These are phyloP conservation scores for Cryptocephalus moraei DNA, from an alignment of 2,888 invertebrate species.

Conservation along the genomic window DNA sequence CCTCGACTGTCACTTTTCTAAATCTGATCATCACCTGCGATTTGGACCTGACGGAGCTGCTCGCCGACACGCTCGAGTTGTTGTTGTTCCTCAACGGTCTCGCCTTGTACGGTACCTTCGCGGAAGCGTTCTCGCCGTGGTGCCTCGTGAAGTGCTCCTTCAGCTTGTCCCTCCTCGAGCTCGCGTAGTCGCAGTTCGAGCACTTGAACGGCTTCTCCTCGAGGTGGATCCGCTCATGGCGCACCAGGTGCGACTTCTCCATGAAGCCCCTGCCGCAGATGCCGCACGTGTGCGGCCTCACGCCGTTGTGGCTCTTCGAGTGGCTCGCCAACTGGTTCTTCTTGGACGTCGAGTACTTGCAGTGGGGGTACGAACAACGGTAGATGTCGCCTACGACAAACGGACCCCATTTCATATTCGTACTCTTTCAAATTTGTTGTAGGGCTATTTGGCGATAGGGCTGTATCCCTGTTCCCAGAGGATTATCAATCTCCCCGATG, in stretches of 20 bases:
- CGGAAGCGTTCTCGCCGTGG: conserved; percentile 42
- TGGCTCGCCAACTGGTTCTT: conserved; percentile 54
- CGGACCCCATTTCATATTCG: too few species aligned
- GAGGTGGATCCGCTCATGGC: conserved; percentile 56
- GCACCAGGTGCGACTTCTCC: conserved; percentile 54
- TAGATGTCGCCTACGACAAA: conserved; percentile 44
- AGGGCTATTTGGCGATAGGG: too few species aligned
- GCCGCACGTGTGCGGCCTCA: conserved; percentile 42
- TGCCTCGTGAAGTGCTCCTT: conserved; percentile 47
- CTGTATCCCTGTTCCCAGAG: too few species aligned
- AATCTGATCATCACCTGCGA: conserved; percentile 23
- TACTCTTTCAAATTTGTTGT: too few species aligned
- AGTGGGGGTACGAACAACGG: conserved; percentile 50
- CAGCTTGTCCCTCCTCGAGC: conserved; percentile 53
- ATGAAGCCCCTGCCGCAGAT: conserved; percentile 53
- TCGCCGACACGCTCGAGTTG: neutral
- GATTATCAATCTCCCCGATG: too few species aligned
- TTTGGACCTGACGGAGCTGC: conserved; percentile 23
- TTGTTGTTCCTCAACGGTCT: conserved; percentile 33
- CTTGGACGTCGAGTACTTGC: conserved; percentile 53
- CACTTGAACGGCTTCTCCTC: conserved; percentile 55
- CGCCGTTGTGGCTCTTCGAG: conserved; percentile 52
- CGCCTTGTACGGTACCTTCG: conserved; percentile 43
- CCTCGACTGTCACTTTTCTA: too few species aligned
- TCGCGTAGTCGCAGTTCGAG: conserved; percentile 53